These are phyloP conservation scores for Catagonus wagneri DNA, from an alignment of 2,113 vertebrate species.

Conservation along the genomic window DNA sequence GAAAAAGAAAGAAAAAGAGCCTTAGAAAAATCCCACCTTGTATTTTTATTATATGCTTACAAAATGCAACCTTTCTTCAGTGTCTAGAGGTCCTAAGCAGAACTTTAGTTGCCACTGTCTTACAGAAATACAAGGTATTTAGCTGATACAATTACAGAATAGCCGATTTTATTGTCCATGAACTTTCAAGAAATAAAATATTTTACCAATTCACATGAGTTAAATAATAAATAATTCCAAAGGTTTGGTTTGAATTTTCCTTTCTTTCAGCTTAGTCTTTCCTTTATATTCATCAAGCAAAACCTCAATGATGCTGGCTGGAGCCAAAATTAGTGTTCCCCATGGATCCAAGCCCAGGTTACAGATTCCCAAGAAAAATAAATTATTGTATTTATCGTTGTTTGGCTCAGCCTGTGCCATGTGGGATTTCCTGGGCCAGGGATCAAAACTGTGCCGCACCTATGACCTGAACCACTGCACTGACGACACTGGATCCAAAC, in stretches of 20 bases:
- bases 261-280: background rate
- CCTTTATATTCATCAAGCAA: background rate
- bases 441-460: too few species aligned
- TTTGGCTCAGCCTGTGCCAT: background rate
- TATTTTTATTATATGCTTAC: background rate
- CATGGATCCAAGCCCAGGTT: background rate
- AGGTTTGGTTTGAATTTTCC: background rate
- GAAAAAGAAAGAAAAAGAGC: background rate
- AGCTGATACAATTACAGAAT: background rate
- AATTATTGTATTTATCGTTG: background rate
- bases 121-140: background rate
- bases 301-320: background rate
- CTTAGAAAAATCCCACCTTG: background rate
- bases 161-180: background rate
- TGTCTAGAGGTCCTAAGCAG: background rate
- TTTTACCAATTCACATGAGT: background rate
- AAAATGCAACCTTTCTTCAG: background rate
- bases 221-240: conserved; percentile 44
- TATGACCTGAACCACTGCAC: too few species aligned
- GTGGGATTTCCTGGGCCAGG: too few species aligned
- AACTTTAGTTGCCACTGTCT: background rate
- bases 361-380: background rate
- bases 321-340: background rate
- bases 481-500: too few species aligned
- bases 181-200: background rate